Conservation (phyloP, 2,797 vertebrate species). For the Ispidina lecontei region DNA sequence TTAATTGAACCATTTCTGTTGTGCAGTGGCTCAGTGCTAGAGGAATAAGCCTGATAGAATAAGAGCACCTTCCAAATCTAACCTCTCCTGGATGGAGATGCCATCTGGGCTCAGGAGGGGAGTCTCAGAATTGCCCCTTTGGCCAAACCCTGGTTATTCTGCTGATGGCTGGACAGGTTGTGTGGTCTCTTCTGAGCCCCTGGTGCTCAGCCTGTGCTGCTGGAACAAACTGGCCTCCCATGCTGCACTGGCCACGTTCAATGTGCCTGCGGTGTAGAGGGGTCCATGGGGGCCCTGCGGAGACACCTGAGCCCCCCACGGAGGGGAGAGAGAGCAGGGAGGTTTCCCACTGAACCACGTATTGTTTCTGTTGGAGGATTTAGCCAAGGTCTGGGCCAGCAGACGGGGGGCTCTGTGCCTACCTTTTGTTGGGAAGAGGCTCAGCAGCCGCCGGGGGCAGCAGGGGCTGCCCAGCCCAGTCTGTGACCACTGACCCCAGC, state of each 20-base stretch:
- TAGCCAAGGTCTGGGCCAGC: neutral
- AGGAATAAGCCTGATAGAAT: neutral
- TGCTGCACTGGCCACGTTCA: rapidly evolving
- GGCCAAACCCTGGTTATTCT: neutral
- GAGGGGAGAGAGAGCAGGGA: rapidly evolving
- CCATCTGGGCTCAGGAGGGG: neutral
- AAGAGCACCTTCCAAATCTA: neutral
- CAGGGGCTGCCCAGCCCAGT: neutral
- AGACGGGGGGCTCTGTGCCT: neutral
- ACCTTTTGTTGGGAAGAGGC: neutral
- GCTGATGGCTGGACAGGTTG: neutral
- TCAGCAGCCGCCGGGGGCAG: neutral
- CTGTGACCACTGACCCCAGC: neutral
- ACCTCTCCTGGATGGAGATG: neutral
- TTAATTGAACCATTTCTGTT: neutral
- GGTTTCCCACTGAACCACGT: rapidly evolving
- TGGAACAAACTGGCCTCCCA: neutral
- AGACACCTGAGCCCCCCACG: neutral
- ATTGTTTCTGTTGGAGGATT: neutral
- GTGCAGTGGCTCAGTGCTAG: neutral
- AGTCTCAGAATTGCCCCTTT: neutral
- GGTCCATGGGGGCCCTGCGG: neutral
- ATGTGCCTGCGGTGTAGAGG: rapidly evolving
- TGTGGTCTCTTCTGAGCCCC: neutral
- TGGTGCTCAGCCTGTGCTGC: neutral